phyloP scores from a whole-genome alignment of 2,113 vertebrate species.

The Myocastor coypus region DNA sequence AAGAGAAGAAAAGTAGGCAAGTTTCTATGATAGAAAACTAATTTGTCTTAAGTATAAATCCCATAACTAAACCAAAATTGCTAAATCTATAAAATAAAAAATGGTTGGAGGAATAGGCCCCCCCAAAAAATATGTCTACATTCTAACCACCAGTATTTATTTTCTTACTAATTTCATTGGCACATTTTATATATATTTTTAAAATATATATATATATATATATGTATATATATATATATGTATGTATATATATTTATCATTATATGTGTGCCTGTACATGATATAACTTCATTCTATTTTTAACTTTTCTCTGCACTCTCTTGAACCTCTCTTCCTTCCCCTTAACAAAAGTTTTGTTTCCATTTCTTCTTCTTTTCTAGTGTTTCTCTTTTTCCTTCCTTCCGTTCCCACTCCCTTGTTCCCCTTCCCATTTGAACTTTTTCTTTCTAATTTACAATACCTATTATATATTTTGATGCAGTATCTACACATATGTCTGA shows the following conservation, averaged over 20 bases:
- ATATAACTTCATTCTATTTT: background rate
- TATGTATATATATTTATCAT: background rate
- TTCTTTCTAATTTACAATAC: background rate
- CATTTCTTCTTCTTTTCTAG: background rate
- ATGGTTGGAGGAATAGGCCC: background rate
- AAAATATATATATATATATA: no score
- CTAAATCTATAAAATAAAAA: constrained; percentile 27
- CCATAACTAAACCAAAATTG: background rate
- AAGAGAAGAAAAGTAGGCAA: background rate
- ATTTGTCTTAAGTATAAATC: background rate
- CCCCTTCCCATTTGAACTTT: background rate
- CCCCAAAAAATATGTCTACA: background rate
- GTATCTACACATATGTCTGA: background rate
- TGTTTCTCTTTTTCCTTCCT: background rate
- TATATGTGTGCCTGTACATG: background rate
- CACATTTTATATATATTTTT: no score
- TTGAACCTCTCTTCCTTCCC: background rate
- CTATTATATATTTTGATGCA: background rate
- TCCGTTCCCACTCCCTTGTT: background rate
- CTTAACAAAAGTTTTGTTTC: background rate
- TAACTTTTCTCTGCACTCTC: background rate
- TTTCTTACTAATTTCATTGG: no score
- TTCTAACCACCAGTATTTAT: background rate
- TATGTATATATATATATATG: no score
- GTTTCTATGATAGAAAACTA: background rate